Conservation (phyloP, 1,140 invertebrate species). For the Akabosia matsudoensis region DNA sequence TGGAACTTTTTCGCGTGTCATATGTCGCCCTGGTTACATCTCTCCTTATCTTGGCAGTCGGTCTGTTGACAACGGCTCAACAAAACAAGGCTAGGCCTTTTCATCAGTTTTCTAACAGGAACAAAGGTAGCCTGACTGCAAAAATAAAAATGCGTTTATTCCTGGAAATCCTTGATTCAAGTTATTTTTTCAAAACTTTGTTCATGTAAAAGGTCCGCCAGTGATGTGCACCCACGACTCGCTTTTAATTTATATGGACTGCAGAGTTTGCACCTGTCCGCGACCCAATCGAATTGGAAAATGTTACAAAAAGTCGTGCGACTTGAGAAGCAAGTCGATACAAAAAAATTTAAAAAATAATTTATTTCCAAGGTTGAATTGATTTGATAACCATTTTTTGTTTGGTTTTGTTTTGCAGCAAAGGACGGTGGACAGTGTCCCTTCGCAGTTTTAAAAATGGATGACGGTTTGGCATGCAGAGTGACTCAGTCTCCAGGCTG, state of each 20-base stretch:
- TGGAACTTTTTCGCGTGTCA: no score
- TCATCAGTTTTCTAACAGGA: no score
- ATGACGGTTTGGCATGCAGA: conserved; percentile 24
- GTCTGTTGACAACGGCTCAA: no score
- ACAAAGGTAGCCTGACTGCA: no score
- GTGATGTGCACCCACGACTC: conserved; percentile 30
- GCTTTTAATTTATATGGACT: conserved; percentile 33
- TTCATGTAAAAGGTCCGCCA: neutral
- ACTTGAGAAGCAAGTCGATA: conserved; percentile 36
- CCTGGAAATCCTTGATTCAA: no score
- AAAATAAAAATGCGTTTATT: no score
- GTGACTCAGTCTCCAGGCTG: neutral
- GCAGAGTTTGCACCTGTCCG: conserved; percentile 34
- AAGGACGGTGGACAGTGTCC: conserved; percentile 37
- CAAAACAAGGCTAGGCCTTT: no score
- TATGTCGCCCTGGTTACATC: no score
- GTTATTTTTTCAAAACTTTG: no score
- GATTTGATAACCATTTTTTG: neutral
- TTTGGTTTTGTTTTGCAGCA: conserved; percentile 11
- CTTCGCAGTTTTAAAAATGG: conserved; percentile 26
- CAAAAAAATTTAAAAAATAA: no score
- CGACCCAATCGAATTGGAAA: conserved; percentile 27
- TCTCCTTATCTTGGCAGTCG: no score
- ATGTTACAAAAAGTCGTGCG: conserved; percentile 36
- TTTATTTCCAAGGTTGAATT: no score